A percentile compares a stretch with the other conserved stretches of the same genome.
These are phyloP conservation scores for Scaptodrosophila lebanonensis DNA, from an alignment of 1,140 invertebrate species.

Conservation along the genomic window DNA sequence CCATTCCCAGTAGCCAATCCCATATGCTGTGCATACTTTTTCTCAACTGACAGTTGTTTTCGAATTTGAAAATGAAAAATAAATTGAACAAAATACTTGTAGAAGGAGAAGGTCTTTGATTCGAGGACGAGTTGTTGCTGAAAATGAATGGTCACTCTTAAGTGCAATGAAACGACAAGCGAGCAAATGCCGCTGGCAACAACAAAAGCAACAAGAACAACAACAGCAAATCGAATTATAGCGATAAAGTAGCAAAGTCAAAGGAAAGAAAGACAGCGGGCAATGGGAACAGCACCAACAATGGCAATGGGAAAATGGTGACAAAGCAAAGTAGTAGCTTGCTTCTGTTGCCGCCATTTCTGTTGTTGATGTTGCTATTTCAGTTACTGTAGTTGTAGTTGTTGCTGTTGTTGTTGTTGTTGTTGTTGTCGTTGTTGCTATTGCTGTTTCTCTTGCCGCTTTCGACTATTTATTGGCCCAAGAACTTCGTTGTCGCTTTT, in stretches of 20 bases:
- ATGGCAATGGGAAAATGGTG: too few relatives aligned
- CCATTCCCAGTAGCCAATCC: too few relatives aligned
- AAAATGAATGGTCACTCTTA: too few relatives aligned
- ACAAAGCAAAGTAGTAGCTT: too few relatives aligned
- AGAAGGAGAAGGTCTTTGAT: too few relatives aligned
- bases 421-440: background rate
- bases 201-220: constrained; percentile 39
- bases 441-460: constrained; percentile 13
- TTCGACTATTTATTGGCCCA: constrained; percentile 39
- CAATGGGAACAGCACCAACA: constrained; percentile 25
- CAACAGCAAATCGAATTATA: constrained; percentile 10
- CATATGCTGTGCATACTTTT: too few relatives aligned
- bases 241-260: constrained; percentile 10
- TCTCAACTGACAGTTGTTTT: too few relatives aligned
- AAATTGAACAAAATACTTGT: too few relatives aligned
- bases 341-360: constrained; percentile 31
- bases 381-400: too few relatives aligned
- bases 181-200: constrained; percentile 61
- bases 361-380: too few relatives aligned
- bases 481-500: constrained; percentile 34
- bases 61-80: too few relatives aligned
- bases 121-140: too few relatives aligned
- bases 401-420: constrained; percentile 26
- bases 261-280: constrained; percentile 9
- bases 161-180: constrained; percentile 55